These are phyloP conservation scores for Hestina assimilis DNA, from an alignment of 1,140 invertebrate species.

Conservation along the genomic window DNA sequence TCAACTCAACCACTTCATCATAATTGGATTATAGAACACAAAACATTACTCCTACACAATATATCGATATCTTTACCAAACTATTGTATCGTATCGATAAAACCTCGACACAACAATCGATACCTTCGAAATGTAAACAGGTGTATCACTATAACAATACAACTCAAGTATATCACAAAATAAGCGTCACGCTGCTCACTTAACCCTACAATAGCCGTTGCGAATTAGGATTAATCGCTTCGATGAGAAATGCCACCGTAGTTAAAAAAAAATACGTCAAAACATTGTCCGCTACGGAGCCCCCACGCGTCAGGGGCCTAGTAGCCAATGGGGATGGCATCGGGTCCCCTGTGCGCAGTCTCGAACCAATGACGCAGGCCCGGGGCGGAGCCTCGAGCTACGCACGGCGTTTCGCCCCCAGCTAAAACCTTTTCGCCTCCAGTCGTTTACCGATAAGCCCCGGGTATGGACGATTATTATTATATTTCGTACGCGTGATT, in stretches of 20 bases:
- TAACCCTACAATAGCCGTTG: slow-evolving; percentile 72
- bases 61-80: not conserved
- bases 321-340: slow-evolving; percentile 62
- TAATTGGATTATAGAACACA: not conserved
- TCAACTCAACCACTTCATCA: not conserved
- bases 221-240: slow-evolving; percentile 73
- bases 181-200: slow-evolving; percentile 59
- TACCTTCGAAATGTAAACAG: slow-evolving; percentile 37
- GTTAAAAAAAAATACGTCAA: slow-evolving; percentile 72
- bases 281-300: slow-evolving; percentile 60
- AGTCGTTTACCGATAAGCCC: slow-evolving; percentile 77
- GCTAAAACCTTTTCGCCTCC: slow-evolving; percentile 75
- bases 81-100: slow-evolving; percentile 1
- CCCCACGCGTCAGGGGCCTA: slow-evolving; percentile 47
- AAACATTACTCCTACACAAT: not conserved
- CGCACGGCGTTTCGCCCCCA: slow-evolving; percentile 70
- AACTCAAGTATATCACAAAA: slow-evolving; percentile 29
- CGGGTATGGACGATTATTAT: slow-evolving; percentile 76
- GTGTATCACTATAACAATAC: slow-evolving; percentile 31
- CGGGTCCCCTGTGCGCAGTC: slow-evolving; percentile 40
- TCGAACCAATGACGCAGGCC: slow-evolving; percentile 62
- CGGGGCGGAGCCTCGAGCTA: slow-evolving; percentile 70
- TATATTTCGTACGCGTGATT: slow-evolving; percentile 66
- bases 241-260: slow-evolving; percentile 66
- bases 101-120: not conserved